Conservation (phyloP, 2,888 invertebrate genomes). For the Fabriciana adippe region DNA sequence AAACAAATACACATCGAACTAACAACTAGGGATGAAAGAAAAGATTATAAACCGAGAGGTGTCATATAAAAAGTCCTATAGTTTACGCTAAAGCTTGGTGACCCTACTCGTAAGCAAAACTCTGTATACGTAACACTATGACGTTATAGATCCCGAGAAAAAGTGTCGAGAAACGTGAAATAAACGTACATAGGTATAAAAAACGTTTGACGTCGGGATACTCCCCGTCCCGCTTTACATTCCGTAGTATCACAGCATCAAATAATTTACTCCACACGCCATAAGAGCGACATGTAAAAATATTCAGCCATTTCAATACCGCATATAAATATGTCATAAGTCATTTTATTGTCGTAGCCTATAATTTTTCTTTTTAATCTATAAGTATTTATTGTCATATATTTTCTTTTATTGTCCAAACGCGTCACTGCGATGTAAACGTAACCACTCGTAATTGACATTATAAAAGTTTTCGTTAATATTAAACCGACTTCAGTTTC, state of each 20-base stretch:
- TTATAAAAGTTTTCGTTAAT: neutral
- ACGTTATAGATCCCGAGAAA: constrained; percentile 56
- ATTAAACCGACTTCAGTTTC: neutral
- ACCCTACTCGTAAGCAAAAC: constrained; percentile 16
- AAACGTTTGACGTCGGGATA: constrained; percentile 39
- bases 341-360: constrained; percentile 11
- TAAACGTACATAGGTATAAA: constrained; percentile 43
- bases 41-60: constrained; percentile 44
- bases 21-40: constrained; percentile 47
- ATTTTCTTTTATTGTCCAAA: constrained; percentile 40
- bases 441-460: constrained; percentile 20
- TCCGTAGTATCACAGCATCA: constrained; percentile 53
- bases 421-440: constrained; percentile 11
- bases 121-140: constrained; percentile 40
- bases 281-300: constrained; percentile 63
- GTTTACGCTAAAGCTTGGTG: constrained; percentile 68
- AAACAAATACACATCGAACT: constrained; percentile 57
- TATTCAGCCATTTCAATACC: constrained; percentile 49
- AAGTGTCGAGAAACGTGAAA: constrained; percentile 57
- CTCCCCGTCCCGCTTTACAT: constrained; percentile 41
- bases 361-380: constrained; percentile 44
- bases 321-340: constrained; percentile 9
- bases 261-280: constrained; percentile 59
- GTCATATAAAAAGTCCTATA: constrained; percentile 58
- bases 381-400: constrained; percentile 45